These are phyloP conservation scores for Acanthosoma haemorrhoidale DNA, from an alignment of 2,888 invertebrate species.

Conservation along the genomic window DNA sequence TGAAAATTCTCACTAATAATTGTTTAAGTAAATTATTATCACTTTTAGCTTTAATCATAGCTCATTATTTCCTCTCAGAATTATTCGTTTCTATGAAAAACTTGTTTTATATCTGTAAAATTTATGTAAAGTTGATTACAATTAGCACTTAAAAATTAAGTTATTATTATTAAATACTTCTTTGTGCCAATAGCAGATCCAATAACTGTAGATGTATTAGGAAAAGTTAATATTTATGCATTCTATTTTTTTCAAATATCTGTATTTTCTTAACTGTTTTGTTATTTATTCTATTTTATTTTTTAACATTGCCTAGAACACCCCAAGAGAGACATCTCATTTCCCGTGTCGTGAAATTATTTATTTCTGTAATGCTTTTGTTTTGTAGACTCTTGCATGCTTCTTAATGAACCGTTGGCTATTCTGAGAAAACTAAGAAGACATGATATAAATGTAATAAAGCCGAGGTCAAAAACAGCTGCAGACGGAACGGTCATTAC, in stretches of 20 bases:
- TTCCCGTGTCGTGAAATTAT: constrained; percentile 13
- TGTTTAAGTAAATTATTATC: too few species aligned
- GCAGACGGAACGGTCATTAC: constrained; percentile 79
- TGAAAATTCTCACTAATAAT: too few species aligned
- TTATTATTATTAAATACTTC: too few species aligned
- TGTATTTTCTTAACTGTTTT: too few species aligned
- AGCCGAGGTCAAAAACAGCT: constrained; percentile 53
- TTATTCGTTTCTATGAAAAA: background rate
- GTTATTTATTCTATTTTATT: background rate
- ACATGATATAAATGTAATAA: constrained; percentile 33
- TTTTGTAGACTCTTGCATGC: constrained; percentile 40
- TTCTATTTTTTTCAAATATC: background rate
- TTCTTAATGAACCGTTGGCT: constrained; percentile 29
- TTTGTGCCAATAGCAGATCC: too few species aligned
- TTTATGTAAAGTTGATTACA: too few species aligned
- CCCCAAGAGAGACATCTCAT: background rate
- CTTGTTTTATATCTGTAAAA: too few species aligned
- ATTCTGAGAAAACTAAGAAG: constrained; percentile 34
- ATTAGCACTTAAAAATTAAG: too few species aligned
- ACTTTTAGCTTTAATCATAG: too few species aligned
- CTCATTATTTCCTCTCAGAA: background rate
- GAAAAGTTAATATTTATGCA: too few species aligned
- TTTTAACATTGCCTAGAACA: background rate
- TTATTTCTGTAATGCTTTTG: constrained; percentile 30
- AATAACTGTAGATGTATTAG: too few species aligned